Evolutionary conservation across 2,113 vertebrate genomes (phyloP), one percentile per base, ranked within the genome.

Genomic region (Uria aalge): DNA sequence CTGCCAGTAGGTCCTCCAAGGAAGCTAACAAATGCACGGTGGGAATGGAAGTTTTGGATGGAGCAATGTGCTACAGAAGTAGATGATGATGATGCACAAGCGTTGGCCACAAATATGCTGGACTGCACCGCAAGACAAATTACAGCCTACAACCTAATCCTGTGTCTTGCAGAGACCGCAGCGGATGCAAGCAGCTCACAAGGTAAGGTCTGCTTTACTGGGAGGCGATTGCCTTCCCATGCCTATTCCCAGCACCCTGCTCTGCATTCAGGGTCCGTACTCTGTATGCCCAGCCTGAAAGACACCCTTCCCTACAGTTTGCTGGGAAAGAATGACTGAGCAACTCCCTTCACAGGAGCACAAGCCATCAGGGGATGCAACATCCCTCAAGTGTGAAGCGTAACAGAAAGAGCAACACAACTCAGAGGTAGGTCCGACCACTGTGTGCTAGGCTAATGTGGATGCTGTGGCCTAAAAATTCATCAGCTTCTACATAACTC

Each of bases 91-190:
- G 47, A 45, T 32, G 30, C 20, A 57, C 18, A 63, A 48, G 14
- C 27, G 6, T 20, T 64, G 77, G 29, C 45, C 52, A 76, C 56
- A 93, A 71, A 76, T 30, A 80, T 1, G 30, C 30, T 74, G 77
- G 55, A 60, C 26, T 75, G 64, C 6, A 75, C 23, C 0, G 0
- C 38, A 64, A 45, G 27, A 22, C 38, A 41, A 76, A 71, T 59
- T 55, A 71, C 41, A 76, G 68, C 38, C 62, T 71, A 50, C 17
- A 55, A 32, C 27, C 6, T 71, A 52, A 75, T 26, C 34, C 57
- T 12, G 29, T 1, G 0, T 66, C 45, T 71, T 64, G 18, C 26
- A 41, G 63, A 72, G 40, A 55, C 27, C 22, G 22, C 2, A 0
- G 48, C 3, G 22, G 22, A 27, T 29, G 24, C 24, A 50, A 71